Base-by-base conservation (phyloP, 2,888 invertebrate genomes). In the Tenthredo mesomela region DNA sequence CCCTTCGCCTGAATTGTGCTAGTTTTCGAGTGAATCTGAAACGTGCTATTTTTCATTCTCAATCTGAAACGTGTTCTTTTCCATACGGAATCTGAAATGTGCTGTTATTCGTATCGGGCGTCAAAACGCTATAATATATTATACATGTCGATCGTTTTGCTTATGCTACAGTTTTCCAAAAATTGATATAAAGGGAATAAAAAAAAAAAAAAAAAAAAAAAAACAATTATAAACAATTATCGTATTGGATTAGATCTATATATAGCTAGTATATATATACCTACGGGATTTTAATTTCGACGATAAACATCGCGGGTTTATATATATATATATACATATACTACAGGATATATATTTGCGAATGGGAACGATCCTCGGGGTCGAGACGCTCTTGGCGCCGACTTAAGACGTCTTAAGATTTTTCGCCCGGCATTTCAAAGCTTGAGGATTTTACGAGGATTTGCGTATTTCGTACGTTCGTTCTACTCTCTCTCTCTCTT, bases 371-470 rank as follows among this genome's bases (percentile, higher is more conserved):
- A 33, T 33, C 15, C n/a, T 61, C 9, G 37, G 40, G 43, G 43
- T 21, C 33, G 33, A 67, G 67, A 67, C 29, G 67, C 33, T 67
- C 12, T 77, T 77, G 61, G 80, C 58, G 61, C 80, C 80, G 61
- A 61, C 61, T 80, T 80, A 80, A 50, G 61, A 82, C 65, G 67
- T 82, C 82, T 82, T 70, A 82, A 82, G 43, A 70, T 82, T 82
- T 82, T 67, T 33, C 29, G 21, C 82, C 67, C 47, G 18, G 18
- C 43, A 37, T 80, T 67, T 82, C n/a, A 65, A 82, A 47, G 82
- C 65, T 82, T 70, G 82, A 67, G 80, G 80, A 82, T 80, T 61
- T 33, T 37, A 80, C n/a, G 61, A 80, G 80, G 80, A 80, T 82
- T 82, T 82, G 67, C 82, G 43, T 82, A 82, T 70, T 82, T 82